phyloP scores from a whole-genome alignment of 2,113 vertebrate species.

The Pipa parva region DNA sequence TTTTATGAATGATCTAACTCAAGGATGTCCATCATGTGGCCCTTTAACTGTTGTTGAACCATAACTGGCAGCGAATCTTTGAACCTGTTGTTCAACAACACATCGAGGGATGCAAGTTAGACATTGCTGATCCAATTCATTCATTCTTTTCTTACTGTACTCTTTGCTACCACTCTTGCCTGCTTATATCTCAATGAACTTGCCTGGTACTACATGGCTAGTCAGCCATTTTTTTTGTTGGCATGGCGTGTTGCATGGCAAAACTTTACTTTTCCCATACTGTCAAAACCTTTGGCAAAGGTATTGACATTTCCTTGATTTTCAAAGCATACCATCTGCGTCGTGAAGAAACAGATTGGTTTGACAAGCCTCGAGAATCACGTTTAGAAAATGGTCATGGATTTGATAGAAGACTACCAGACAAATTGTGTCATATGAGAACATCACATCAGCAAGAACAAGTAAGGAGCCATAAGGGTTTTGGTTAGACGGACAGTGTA shows the following conservation, averaged over 20 bases:
- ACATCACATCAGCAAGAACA: conserved; percentile 67
- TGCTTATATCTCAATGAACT: conserved; percentile 35
- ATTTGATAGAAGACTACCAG: conserved; percentile 78
- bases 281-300: conserved; percentile 44
- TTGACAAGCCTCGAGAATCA: conserved; percentile 93
- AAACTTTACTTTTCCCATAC: conserved; percentile 47
- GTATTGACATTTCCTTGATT: conserved; percentile 67
- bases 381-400: conserved; percentile 76
- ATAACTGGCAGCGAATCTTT: too few species aligned
- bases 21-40: background rate
- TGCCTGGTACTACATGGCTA: conserved; percentile 62
- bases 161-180: background rate
- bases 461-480: conserved; percentile 52
- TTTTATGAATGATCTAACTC: conserved; percentile 1
- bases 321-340: conserved; percentile 93
- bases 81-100: background rate
- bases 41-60: background rate
- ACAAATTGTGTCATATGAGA: conserved; percentile 65
- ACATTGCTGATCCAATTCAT: conserved; percentile 9
- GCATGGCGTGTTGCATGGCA: conserved; percentile 58
- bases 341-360: conserved; percentile 97
- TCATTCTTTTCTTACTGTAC: conserved; percentile 29
- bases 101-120: background rate
- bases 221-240: conserved; percentile 41
- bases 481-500: background rate